Evolutionary conservation across 2,888 invertebrate species (phyloP), one percentile per base, ranked within the genome.

Genomic region (Noctua comes): DNA sequence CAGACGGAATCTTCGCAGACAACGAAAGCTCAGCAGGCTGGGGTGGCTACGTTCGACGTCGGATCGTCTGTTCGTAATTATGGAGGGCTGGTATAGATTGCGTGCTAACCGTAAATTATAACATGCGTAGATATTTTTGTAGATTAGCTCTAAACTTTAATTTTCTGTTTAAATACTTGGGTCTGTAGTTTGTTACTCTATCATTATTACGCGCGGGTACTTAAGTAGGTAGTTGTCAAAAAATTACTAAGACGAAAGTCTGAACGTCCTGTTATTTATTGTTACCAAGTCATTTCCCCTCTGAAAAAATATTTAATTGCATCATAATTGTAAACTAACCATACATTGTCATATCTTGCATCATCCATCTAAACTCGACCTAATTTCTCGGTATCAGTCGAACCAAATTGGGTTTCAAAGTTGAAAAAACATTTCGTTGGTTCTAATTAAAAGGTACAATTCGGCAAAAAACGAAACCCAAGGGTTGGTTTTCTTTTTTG

Each of bases 401-500:
- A 68, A 79, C 79, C 74, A 78, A 87, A 83, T 79, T 71, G 73
- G 72, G 87, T 86, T 89, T 87, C 85, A 72, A 73, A 80, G 79
- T 72, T 64, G 68, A 87, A 90, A 90, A 90, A 90, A 89, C 88
- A 89, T 85, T 88, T 82, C 86, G 89, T 88, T 85, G 88, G 87
- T 89, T 90, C 95, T 96, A 97, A 96, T 97, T 96, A 96, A 96
- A 95, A 94, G 94, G 93, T 94, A 93, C 93, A 88, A 84, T 89
- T 92, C 88, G 86, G 92, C 94, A 95, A 96, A 96, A 96, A 96
- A 94, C 83, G 77, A 84, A 91, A 90, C 93, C 92, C 90, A 84
- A 92, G 94, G 95, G 96, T 93, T 93, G 93, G 91, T 91, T 89
- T 93, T 94, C 92, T 93, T 90, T 94, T 94, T 95, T 93, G 92